phyloP scores from a whole-genome alignment of 1,140 invertebrate genomes.

The Stenopsyche tienmushanensis region DNA sequence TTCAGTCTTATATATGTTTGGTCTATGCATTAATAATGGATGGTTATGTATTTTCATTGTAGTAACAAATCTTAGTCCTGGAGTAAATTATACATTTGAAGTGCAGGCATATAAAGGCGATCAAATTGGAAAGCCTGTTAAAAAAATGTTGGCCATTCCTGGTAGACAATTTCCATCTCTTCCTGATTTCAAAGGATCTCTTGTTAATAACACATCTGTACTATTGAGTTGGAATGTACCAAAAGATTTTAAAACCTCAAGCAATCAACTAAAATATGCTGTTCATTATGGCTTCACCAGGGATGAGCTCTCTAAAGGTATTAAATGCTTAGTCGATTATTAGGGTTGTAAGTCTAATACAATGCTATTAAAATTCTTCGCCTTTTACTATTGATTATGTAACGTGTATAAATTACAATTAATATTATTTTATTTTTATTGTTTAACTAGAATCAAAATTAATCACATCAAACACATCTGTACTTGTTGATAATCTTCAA shows the following conservation, averaged over 20 bases:
- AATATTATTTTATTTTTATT: neutral
- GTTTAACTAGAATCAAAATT: slow-evolving; percentile 53
- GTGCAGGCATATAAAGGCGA: slow-evolving; percentile 63
- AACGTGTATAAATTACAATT: neutral
- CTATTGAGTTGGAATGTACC: slow-evolving; percentile 66
- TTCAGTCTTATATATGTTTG: too few species aligned
- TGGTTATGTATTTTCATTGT: slow-evolving; percentile 25
- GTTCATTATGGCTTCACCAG: slow-evolving; percentile 62
- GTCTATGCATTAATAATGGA: too few species aligned
- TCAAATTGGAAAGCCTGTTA: slow-evolving; percentile 58
- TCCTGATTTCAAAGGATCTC: slow-evolving; percentile 51
- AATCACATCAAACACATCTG: slow-evolving; percentile 59
- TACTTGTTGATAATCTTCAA: slow-evolving; percentile 62
- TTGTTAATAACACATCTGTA: slow-evolving; percentile 63
- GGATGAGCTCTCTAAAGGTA: slow-evolving; percentile 55
- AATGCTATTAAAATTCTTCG: too few species aligned
- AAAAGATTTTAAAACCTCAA: slow-evolving; percentile 50
- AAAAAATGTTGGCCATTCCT: slow-evolving; percentile 55
- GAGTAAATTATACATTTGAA: slow-evolving; percentile 60
- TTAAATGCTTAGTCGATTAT: neutral
- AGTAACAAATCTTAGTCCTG: slow-evolving; percentile 55
- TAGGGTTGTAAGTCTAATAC: too few species aligned
- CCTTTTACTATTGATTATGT: too few species aligned
- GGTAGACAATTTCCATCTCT: slow-evolving; percentile 59
- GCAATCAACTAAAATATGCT: slow-evolving; percentile 63